Evolutionary conservation across 1,140 invertebrate species (phyloP).

Genomic region (Archivesica marissinica): DNA sequence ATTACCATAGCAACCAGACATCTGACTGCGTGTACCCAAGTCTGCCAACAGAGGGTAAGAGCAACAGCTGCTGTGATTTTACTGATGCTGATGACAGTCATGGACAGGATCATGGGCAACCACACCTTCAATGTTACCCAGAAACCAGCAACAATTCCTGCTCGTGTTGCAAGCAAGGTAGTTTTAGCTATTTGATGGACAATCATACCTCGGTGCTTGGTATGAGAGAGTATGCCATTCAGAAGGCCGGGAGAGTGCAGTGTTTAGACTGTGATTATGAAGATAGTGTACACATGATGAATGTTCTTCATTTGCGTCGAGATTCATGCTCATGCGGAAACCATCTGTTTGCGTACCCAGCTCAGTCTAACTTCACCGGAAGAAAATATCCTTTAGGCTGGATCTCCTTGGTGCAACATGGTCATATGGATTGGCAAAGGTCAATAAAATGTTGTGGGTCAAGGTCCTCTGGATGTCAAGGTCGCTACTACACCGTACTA

Average conservation of each 20-base stretch:
- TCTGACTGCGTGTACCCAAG: slow-evolving; percentile 10
- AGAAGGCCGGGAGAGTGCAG: slow-evolving; percentile 66
- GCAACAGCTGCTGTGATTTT: neutral
- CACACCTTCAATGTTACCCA: neutral
- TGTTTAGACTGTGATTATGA: slow-evolving; percentile 72
- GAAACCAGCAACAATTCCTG: neutral
- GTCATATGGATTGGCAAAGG: slow-evolving; percentile 84
- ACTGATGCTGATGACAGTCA: neutral
- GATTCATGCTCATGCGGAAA: slow-evolving; percentile 50
- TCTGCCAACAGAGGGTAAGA: neutral
- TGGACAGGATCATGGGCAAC: neutral
- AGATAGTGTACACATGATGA: neutral
- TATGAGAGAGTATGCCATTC: slow-evolving; percentile 88
- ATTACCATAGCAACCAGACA: slow-evolving; percentile 81
- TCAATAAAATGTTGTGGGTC: slow-evolving; percentile 19
- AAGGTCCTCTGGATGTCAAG: slow-evolving; percentile 43
- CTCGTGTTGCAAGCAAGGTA: slow-evolving; percentile 57
- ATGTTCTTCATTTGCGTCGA: slow-evolving; percentile 27
- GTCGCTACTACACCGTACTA: slow-evolving; percentile 91
- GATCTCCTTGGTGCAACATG: slow-evolving; percentile 88
- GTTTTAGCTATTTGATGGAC: slow-evolving; percentile 92
- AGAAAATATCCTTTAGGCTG: slow-evolving; percentile 93
- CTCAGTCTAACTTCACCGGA: slow-evolving; percentile 97
- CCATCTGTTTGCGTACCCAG: slow-evolving; percentile 93
- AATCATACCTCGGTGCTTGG: slow-evolving; percentile 98